Conservation (phyloP, 2,113 vertebrate genomes). For the Emydocephalus ijimae region DNA sequence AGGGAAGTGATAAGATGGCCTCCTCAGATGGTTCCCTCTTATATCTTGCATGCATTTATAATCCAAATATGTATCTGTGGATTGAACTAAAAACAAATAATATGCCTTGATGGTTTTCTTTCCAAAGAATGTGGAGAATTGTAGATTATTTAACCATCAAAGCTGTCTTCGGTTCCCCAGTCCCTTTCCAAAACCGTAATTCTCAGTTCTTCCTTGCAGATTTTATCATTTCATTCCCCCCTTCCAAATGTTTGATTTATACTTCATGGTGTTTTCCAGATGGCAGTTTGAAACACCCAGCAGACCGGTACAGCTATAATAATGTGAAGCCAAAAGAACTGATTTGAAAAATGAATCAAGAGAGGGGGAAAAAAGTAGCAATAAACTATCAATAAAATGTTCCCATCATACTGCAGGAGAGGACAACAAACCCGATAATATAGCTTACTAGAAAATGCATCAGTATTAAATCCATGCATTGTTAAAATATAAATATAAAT, state of each 20-base stretch:
- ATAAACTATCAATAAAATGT: neutral
- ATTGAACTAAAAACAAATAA: neutral
- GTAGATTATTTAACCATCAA: neutral
- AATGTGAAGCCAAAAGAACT: neutral
- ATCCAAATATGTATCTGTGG: neutral
- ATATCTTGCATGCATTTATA: neutral
- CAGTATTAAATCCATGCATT: neutral
- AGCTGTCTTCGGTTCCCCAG: neutral
- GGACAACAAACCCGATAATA: neutral
- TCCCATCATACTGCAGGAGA: neutral
- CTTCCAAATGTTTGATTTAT: neutral
- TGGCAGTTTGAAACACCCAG: neutral
- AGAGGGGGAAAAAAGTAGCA: neutral
- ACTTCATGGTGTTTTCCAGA: neutral
- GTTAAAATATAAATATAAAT: neutral
- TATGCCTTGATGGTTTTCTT: neutral
- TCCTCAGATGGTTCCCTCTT: neutral
- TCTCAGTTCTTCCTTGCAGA: neutral
- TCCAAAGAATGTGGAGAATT: neutral
- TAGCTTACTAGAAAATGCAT: neutral
- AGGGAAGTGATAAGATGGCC: neutral
- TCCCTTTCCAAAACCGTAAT: neutral
- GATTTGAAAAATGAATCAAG: neutral
- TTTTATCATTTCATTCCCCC: neutral
- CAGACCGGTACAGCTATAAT: neutral